Evolutionary conservation across 2,888 invertebrate genomes (phyloP), one percentile per base, ranked within the genome.

Genomic region (Opisthograptis luteolata): DNA sequence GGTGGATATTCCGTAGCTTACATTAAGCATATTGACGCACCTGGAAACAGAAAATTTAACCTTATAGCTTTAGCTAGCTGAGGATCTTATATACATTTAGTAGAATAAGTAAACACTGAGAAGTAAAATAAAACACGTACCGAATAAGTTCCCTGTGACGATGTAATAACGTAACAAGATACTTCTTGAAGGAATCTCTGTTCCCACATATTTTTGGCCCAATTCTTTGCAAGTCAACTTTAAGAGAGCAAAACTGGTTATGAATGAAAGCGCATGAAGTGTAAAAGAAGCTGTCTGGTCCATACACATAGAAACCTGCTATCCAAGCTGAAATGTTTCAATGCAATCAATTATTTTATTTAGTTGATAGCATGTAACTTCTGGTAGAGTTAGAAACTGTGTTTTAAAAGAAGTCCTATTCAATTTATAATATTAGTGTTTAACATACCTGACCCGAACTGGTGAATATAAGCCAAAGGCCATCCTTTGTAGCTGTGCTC

Each of bases 251-350:
- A 40, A 80, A 77, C 48, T 81, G 76, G 15, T 76, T 66, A 49
- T 78, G 66, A 27, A 82, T 70, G 49, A 73, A 79, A 6, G 77
- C 71, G 28, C 76, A 76, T n/a, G 62, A 68, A 1, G 70, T 62
- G 14, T 76, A 75, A 42, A 68, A 81, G 25, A 81, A 68, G 28
- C 66, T 68, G 44, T 81, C 81, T 1, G 75, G 65, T 0, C 75
- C 76, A 35, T 70, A 67, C 1, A 82, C 68, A 3, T 62, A 62
- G 6, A 68, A 62, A 3, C 70, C 45, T 3, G 67, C 60, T 2
- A 70, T 39, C 25, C 41, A 50, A 12, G 50, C 58, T 53, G 49
- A 20, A 61, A 55, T 13, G n/a, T 3, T 28, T 32, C 35, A 28
- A 20, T 31, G 22, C 1, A 17, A 25, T 24, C 2, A 15, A 39